Evolutionary conservation across 2,113 vertebrate genomes (phyloP).

Genomic region (Callospermophilus lateralis): DNA sequence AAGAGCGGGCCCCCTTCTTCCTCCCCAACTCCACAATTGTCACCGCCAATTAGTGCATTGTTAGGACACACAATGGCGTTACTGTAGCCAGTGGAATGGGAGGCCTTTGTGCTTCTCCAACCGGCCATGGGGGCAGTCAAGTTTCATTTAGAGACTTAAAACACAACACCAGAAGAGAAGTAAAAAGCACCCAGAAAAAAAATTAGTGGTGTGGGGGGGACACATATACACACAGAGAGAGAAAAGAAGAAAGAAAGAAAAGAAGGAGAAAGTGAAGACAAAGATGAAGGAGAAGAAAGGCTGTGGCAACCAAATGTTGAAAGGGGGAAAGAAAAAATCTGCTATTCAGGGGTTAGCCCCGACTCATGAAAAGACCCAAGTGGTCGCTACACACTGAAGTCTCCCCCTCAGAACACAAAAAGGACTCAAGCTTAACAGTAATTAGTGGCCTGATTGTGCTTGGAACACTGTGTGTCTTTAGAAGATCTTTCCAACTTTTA

Average conservation of each 20-base stretch:
- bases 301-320: constrained; percentile 46
- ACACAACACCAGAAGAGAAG: constrained; percentile 91
- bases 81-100: constrained; percentile 93
- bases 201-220: constrained; percentile 79
- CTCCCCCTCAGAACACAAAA: constrained; percentile 86
- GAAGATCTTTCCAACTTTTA: constrained; percentile 86
- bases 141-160: constrained; percentile 95
- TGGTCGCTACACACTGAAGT: constrained; percentile 70
- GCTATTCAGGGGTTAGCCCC: constrained; percentile 87
- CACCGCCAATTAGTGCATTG: constrained; percentile 98
- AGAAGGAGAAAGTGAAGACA: constrained; percentile 54
- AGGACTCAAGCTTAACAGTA: constrained; percentile 87
- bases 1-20: constrained; percentile 89
- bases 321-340: constrained; percentile 46
- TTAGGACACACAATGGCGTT: constrained; percentile 94
- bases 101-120: constrained; percentile 96
- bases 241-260: constrained; percentile 85
- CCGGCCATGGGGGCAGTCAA: constrained; percentile 96
- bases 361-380: constrained; percentile 87
- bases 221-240: background rate
- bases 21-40: constrained; percentile 83
- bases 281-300: constrained; percentile 62
- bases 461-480: constrained; percentile 85
- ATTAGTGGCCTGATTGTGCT: constrained; percentile 89
- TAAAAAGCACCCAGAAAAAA: constrained; percentile 86